These are phyloP conservation scores for Leptodactylus fuscus DNA, from an alignment of 2,113 vertebrate species.

Conservation along the genomic window DNA sequence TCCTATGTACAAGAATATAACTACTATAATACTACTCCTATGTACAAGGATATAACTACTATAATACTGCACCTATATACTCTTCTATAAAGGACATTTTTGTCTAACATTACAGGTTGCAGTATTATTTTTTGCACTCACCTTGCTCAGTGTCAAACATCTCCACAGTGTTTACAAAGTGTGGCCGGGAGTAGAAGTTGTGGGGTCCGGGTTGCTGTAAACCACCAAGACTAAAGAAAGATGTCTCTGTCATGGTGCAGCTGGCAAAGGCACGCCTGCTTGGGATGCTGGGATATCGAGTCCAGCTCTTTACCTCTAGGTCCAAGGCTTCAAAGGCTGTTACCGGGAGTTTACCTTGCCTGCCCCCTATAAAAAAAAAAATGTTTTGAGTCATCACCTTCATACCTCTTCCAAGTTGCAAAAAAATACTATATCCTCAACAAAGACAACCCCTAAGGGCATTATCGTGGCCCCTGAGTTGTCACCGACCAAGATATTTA, in stretches of 20 bases:
- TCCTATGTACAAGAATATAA: too few species aligned
- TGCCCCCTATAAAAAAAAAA: conserved; percentile 78
- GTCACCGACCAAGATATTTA: too few species aligned
- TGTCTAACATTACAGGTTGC: background rate
- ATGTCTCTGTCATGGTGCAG: conserved; percentile 80
- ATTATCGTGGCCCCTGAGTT: too few species aligned
- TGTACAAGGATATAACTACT: background rate
- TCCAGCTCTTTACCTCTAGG: conserved; percentile 92
- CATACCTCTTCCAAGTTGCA: background rate
- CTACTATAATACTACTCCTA: too few species aligned
- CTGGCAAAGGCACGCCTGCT: conserved; percentile 94
- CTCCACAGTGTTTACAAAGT: conserved; percentile 97
- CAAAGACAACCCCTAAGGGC: too few species aligned
- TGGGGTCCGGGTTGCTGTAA: conserved; percentile 96
- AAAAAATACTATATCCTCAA: too few species aligned
- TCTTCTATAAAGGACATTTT: background rate
- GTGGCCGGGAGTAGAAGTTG: conserved; percentile 98
- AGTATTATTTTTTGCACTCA: conserved; percentile 67
- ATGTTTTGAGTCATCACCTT: background rate
- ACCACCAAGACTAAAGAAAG: conserved; percentile 93
- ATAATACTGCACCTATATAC: background rate
- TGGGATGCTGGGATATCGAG: conserved; percentile 88
- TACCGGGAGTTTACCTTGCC: conserved; percentile 95
- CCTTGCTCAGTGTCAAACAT: conserved; percentile 91
- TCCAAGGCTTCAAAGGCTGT: conserved; percentile 97